These are phyloP conservation scores for Mustela lutreola DNA, from an alignment of 2,113 vertebrate species.

Conservation along the genomic window DNA sequence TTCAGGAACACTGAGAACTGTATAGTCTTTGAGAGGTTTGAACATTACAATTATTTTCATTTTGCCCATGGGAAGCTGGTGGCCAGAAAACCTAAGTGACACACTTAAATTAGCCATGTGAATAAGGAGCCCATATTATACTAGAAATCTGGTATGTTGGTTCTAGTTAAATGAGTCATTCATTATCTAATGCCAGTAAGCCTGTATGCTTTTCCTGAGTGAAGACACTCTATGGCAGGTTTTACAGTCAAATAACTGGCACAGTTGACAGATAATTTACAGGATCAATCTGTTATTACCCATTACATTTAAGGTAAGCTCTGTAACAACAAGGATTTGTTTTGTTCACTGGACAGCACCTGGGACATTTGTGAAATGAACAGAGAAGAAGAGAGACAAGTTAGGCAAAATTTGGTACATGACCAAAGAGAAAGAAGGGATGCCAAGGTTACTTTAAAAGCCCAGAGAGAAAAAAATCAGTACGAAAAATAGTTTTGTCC, in stretches of 20 bases:
- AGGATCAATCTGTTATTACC: background rate
- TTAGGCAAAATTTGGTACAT: background rate
- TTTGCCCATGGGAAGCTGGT: background rate
- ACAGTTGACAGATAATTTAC: background rate
- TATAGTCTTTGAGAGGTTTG: background rate
- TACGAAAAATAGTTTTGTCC: background rate
- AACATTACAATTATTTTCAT: background rate
- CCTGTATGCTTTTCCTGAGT: background rate
- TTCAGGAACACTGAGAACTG: background rate
- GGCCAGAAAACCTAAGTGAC: background rate
- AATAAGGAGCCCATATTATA: background rate
- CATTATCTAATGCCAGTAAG: background rate
- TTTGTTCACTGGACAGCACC: background rate
- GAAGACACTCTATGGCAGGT: background rate
- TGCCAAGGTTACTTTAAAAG: constrained; percentile 50
- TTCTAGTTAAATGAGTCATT: constrained; percentile 20
- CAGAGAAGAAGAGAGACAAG: background rate
- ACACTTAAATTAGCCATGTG: background rate
- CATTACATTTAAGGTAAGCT: background rate
- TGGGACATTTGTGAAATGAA: background rate
- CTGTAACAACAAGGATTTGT: constrained; percentile 2
- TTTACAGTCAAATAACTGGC: background rate
- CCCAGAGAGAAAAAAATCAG: background rate
- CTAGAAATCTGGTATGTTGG: background rate
- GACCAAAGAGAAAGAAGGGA: constrained; percentile 32